Evolutionary conservation across 92 coral and sea anemone species (phyloP).

Genomic region (Porites rus): DNA sequence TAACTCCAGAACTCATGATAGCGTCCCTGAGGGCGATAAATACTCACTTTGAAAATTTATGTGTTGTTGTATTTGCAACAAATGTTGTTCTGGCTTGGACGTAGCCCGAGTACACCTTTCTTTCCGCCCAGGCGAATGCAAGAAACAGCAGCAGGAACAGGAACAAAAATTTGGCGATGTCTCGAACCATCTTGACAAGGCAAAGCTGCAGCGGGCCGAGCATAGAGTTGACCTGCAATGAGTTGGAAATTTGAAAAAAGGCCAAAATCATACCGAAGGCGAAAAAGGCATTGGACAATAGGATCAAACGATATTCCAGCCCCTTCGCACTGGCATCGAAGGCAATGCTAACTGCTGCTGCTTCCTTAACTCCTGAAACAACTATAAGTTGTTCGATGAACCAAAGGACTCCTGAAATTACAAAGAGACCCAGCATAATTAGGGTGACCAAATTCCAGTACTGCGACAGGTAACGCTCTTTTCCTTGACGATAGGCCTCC

Average conservation of each 20-base stretch:
- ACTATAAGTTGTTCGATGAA: slow-evolving; percentile 68
- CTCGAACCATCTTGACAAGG: slow-evolving; percentile 79
- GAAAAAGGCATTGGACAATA: slow-evolving; percentile 81
- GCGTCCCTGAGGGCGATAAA: background rate
- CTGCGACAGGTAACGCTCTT: slow-evolving; percentile 83
- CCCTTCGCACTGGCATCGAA: slow-evolving; percentile 11
- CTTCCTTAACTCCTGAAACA: slow-evolving; percentile 21
- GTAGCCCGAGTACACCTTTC: slow-evolving; percentile 84
- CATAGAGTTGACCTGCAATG: slow-evolving; percentile 73
- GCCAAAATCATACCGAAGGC: slow-evolving; percentile 78
- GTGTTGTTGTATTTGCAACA: slow-evolving; percentile 34
- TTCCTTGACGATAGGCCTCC: slow-evolving; percentile 77
- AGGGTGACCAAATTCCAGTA: slow-evolving; percentile 90
- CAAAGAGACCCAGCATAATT: slow-evolving; percentile 74
- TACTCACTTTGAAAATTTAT: slow-evolving; percentile 65
- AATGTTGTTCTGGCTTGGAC: slow-evolving; percentile 35
- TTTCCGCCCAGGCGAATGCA: slow-evolving; percentile 82
- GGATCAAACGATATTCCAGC: slow-evolving; percentile 60
- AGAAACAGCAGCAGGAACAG: slow-evolving; percentile 75
- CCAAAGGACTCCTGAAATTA: slow-evolving; percentile 82
- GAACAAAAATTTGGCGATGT: slow-evolving; percentile 82
- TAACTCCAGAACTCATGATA: no score
- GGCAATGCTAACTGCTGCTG: slow-evolving; percentile 4
- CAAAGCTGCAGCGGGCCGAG: slow-evolving; percentile 92
- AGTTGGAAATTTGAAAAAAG: slow-evolving; percentile 72